These are phyloP conservation scores for Laothoe populi DNA, from an alignment of 2,888 invertebrate genomes.

Conservation along the genomic window DNA sequence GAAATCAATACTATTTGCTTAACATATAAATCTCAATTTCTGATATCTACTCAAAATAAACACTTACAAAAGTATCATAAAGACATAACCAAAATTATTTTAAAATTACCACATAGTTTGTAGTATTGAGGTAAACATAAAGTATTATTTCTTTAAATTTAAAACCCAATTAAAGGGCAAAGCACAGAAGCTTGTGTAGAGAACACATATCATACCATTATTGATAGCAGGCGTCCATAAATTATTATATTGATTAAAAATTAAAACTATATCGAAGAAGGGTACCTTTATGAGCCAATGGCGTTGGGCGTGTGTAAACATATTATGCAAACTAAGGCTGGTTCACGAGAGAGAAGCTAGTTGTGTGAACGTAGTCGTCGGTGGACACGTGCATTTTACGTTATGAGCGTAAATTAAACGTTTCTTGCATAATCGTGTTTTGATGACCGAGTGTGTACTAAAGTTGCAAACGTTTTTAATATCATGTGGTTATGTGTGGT, in stretches of 20 bases:
- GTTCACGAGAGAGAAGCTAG: not conserved
- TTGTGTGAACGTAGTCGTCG: not conserved
- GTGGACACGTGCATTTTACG: constrained; percentile 12
- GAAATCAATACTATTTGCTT: too few relatives aligned
- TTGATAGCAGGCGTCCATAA: constrained; percentile 2
- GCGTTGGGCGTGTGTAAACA: constrained; percentile 20
- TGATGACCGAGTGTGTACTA: not conserved
- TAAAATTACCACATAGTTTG: too few relatives aligned
- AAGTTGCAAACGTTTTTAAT: too few relatives aligned
- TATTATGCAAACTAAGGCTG: constrained; percentile 29
- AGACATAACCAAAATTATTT: too few relatives aligned
- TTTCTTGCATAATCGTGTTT: not conserved
- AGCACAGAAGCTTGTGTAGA: not conserved
- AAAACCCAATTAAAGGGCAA: too few relatives aligned
- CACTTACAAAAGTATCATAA: too few relatives aligned
- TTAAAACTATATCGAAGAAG: constrained; percentile 12
- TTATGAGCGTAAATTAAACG: constrained; percentile 7
- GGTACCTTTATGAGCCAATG: constrained; percentile 1
- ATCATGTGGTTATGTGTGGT: too few relatives aligned
- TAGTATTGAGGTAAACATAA: too few relatives aligned
- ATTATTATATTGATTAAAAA: constrained; percentile 13
- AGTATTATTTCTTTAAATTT: too few relatives aligned
- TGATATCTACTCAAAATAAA: too few relatives aligned
- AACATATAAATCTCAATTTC: too few relatives aligned
- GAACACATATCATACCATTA: not conserved